A percentile compares a stretch with the other conserved stretches of the same genome.
Evolutionary conservation across 2,888 invertebrate genomes (phyloP).

Genomic region (Macrosoma leucophasiata): DNA sequence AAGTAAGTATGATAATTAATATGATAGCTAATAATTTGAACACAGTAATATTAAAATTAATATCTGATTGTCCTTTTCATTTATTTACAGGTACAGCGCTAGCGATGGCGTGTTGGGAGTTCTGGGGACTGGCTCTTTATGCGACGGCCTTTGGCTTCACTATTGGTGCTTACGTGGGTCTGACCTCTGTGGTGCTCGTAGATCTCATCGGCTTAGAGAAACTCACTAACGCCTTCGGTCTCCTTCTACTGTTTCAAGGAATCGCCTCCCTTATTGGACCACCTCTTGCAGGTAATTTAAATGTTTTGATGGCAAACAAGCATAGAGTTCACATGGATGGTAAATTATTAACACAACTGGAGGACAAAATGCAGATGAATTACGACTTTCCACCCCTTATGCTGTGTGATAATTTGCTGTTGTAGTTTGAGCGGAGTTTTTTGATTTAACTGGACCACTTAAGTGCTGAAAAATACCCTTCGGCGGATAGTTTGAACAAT

Average conservation of each 20-base stretch:
- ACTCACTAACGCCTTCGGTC: constrained; percentile 96
- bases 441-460: too few relatives aligned
- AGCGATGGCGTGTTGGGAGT: constrained; percentile 84
- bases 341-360: too few relatives aligned
- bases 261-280: constrained; percentile 94
- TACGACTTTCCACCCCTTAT: too few relatives aligned
- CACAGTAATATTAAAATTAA: background rate
- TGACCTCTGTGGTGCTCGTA: constrained; percentile 96
- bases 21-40: background rate
- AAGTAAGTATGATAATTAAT: constrained; percentile 72
- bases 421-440: too few relatives aligned
- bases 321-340: too few relatives aligned
- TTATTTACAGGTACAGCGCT: constrained; percentile 82
- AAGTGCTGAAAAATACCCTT: too few relatives aligned
- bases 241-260: constrained; percentile 94
- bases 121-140: constrained; percentile 84
- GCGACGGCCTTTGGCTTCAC: constrained; percentile 90
- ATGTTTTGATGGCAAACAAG: too few relatives aligned
- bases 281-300: constrained; percentile 88
- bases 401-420: too few relatives aligned
- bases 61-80: constrained; percentile 1
- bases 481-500: too few relatives aligned
- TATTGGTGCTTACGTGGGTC: constrained; percentile 96
- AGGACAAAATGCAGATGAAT: too few relatives aligned
- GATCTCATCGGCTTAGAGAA: constrained; percentile 94